These are phyloP conservation scores for Ptilorrhoa leucosticta DNA, from an alignment of 2,113 vertebrate genomes.

Conservation along the genomic window DNA sequence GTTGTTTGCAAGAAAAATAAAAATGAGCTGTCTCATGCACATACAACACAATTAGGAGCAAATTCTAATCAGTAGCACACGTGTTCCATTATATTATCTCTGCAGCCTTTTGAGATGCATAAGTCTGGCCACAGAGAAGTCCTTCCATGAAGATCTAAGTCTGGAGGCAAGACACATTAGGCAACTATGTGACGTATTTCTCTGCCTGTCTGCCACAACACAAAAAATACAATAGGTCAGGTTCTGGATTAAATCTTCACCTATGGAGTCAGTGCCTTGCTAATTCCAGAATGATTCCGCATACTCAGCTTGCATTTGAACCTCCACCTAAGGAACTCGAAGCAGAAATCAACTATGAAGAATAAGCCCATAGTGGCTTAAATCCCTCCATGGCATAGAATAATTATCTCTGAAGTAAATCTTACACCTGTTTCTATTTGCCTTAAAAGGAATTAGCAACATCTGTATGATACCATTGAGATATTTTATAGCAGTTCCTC, in stretches of 20 bases:
- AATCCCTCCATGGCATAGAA: not conserved
- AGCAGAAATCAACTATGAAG: not conserved
- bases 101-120: not conserved
- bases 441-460: not conserved
- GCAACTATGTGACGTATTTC: not conserved
- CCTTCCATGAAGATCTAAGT: not conserved
- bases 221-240: not conserved
- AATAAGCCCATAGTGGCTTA: not conserved
- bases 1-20: not conserved
- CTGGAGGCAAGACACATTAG: not conserved
- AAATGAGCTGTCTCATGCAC: not conserved
- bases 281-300: not conserved
- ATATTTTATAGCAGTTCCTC: not conserved
- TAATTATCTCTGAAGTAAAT: not conserved
- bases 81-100: not conserved
- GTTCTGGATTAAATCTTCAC: not conserved
- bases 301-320: not conserved
- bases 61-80: not conserved
- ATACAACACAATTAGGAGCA: not conserved
- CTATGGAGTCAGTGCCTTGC: not conserved
- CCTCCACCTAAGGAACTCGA: not conserved
- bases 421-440: not conserved
- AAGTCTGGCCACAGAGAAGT: not conserved
- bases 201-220: not conserved
- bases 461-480: not conserved